Evolutionary conservation across 2,888 invertebrate species (phyloP), one percentile per base, ranked within the genome.

Genomic region (Epinotia brunnichana): DNA sequence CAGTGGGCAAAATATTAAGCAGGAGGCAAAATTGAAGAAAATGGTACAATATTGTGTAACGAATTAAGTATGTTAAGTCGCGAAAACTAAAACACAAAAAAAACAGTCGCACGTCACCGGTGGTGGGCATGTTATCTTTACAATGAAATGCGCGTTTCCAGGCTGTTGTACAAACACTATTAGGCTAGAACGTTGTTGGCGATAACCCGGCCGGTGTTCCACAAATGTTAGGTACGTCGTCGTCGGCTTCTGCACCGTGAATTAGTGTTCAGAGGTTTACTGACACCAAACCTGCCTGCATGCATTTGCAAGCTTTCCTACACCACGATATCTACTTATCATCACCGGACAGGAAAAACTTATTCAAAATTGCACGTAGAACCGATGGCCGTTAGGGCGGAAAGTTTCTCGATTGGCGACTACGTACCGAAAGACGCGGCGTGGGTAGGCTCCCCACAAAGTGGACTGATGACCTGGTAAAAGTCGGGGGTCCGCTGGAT

Each of bases 121-220:
- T 11, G 62, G 51, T 63, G 35, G 17, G 63, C 51, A 7, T 48
- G 48, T 63, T 63, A 35, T 51, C 51, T 35, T 19, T 35, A 13
- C 51, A 19, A 7, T 63, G 63, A 51, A 63, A 63, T 35, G 63
- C 48, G 51, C 7, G 2, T 63, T n/a, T 41, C 24, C 29, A 17
- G 48, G 48, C 48, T 62, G 17, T 62, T 19, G 19, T 19, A 62
- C 62, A 48, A 51, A 51, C 48, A 48, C 62, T 62, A 17, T 2
- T 2, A 15, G 41, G 21, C 19, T 44, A 61, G 15, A 15, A 3
- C 15, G 44, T 19, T 61, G 44, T 19, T 61, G n/a, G 15, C 61
- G 59, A 39, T 60, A 60, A 60, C 61, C 44, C 19, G 44, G 15
- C 21, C 15, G n/a, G 41, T 4, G 19, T 41, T 15, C 41, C 7